Evolutionary conservation across 2,888 invertebrate species (phyloP).

Genomic region (Drosophila engyochracea): DNA sequence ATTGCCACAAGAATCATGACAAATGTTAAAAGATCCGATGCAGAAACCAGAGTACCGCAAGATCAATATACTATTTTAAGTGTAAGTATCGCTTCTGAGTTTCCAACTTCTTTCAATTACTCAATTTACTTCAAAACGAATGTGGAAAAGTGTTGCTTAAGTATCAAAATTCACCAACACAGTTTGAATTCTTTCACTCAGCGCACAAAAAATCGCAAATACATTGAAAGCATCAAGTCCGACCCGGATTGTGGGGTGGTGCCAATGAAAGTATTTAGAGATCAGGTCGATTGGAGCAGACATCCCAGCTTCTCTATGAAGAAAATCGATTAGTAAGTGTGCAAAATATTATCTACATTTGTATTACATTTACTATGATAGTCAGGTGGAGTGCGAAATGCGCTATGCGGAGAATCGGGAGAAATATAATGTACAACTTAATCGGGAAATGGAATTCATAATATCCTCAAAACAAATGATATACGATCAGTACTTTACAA

Average conservation of each 20-base stretch:
- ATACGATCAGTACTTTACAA: constrained; percentile 36
- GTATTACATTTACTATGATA: background rate
- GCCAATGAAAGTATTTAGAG: background rate
- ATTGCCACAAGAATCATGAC: constrained; percentile 3
- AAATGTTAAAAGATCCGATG: background rate
- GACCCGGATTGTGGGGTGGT: background rate
- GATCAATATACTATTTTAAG: background rate
- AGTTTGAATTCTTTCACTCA: background rate
- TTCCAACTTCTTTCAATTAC: background rate
- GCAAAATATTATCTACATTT: background rate
- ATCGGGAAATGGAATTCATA: constrained; percentile 31
- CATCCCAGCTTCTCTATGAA: constrained; percentile 56
- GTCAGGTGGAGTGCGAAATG: constrained; percentile 41
- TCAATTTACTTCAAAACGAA: background rate
- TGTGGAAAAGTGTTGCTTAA: background rate
- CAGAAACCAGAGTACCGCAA: background rate
- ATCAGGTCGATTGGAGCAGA: constrained; percentile 41
- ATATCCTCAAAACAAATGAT: constrained; percentile 12
- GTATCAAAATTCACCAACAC: background rate
- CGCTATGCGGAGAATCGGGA: constrained; percentile 26
- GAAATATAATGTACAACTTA: constrained; percentile 40
- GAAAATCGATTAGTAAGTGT: constrained; percentile 51
- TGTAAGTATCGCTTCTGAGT: background rate
- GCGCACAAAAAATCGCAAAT: fast-evolving
- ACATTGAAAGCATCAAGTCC: background rate